phyloP scores from a whole-genome alignment of 1,140 invertebrate genomes.

The Nephila pilipes region DNA sequence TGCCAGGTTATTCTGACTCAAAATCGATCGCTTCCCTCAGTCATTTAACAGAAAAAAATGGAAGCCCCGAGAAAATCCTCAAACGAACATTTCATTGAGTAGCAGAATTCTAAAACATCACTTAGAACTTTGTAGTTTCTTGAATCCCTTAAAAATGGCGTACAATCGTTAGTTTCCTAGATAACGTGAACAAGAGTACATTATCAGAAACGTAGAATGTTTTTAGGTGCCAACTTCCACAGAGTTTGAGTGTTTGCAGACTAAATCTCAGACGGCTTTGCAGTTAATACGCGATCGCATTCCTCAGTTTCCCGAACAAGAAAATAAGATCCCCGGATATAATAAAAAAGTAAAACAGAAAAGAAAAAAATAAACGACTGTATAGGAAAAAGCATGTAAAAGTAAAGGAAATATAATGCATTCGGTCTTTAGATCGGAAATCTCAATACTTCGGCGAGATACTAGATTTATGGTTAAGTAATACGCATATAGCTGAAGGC shows the following conservation, averaged over 20 bases:
- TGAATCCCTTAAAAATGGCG: background rate
- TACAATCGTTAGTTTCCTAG: background rate
- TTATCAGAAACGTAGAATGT: background rate
- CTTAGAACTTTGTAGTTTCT: background rate
- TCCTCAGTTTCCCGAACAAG: background rate
- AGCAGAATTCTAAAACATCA: background rate
- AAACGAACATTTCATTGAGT: too few species aligned
- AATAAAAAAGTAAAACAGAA: background rate
- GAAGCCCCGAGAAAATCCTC: too few species aligned
- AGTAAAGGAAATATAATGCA: background rate
- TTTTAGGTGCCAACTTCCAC: background rate
- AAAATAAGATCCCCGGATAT: background rate
- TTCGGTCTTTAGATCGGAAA: background rate
- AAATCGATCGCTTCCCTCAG: background rate
- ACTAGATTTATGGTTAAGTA: constrained; percentile 67
- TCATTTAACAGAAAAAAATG: background rate
- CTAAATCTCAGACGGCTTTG: background rate
- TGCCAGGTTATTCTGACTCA: background rate
- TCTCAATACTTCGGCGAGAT: constrained; percentile 28
- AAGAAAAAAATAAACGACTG: background rate
- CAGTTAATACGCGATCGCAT: background rate
- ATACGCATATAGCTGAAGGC: constrained; percentile 52
- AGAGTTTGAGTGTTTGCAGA: background rate
- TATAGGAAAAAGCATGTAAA: too few species aligned
- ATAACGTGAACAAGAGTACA: background rate